Base-by-base conservation (phyloP, 2,797 vertebrate species). In the Vespertilio murinus region DNA sequence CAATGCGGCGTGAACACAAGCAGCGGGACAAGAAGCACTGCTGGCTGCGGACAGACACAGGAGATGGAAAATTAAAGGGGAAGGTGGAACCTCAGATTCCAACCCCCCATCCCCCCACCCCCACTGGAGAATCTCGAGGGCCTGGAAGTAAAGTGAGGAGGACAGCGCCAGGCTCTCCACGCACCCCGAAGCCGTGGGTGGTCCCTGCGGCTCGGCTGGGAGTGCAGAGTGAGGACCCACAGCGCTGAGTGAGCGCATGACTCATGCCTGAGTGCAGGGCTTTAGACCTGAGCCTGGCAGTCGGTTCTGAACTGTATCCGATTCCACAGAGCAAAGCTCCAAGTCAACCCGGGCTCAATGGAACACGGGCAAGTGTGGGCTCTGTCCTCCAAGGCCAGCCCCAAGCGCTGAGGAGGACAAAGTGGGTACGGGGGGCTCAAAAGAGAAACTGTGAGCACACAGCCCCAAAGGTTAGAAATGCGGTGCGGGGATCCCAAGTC, bases 141-240 rank as follows among this genome's bases (percentile, higher is more conserved):
- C 38, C 40, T 28, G 12, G 67, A 64, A 73, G 78, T 6, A 17
- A 0, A 18, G 18, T 0, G 38, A 47, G 49, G n/a, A 16, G 83
- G 20, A 25, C 18, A 4, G 35, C 2, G 16, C 28, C 0, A 0
- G 28, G 7, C 0, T 0, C 70, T 70, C 42, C 17, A 17, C 16
- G n/a, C 3, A 45, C 28, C 61, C 71, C 81, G 22, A 9, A 52
- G 88, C 56, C 81, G 0, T 1, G 33, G 38, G 90, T 69, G 59
- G 87, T 52, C 38, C 71, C 64, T 25, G 0, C 20, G 59, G 52
- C 8, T 1, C 33, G 64, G 45, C 10, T n/a, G n/a, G n/a, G n/a
- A n/a, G 47, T 17, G 23, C 0, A 18, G 20, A 8, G 35, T 45
- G 69, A 0, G 2, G 13, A 54, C 38, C 22, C 33, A 0, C 1